These are phyloP conservation scores for Zosterops lateralis DNA, from an alignment of 2,113 vertebrate genomes.

Conservation along the genomic window DNA sequence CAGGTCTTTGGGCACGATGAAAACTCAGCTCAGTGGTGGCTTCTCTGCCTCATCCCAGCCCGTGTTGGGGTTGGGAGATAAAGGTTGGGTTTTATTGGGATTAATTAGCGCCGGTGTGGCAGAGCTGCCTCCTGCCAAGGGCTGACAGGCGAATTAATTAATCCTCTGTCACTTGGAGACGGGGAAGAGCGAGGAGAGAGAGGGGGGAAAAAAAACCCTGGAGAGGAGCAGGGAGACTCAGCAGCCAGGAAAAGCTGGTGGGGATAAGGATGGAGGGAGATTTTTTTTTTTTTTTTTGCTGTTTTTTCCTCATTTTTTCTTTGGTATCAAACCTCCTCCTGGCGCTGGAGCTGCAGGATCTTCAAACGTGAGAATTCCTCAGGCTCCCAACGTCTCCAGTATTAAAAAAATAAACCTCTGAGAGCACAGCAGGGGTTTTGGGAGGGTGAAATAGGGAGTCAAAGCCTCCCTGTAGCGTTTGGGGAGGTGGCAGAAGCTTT, in stretches of 20 bases:
- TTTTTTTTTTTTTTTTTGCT: too few species aligned
- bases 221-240: not conserved
- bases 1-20: not conserved
- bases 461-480: not conserved
- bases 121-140: slow-evolving; percentile 31
- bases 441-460: not conserved
- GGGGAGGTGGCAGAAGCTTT: not conserved
- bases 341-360: not conserved
- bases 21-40: not conserved
- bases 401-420: accelerated
- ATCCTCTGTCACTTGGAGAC: not conserved
- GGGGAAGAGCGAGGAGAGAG: not conserved
- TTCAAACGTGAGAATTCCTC: not conserved
- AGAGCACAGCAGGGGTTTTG: accelerated
- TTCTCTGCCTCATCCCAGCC: slow-evolving; percentile 7
- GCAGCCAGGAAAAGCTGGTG: not conserved
- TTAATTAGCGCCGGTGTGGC: slow-evolving; percentile 42
- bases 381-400: accelerated
- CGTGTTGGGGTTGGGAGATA: not conserved
- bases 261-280: not conserved
- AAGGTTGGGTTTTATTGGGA: slow-evolving; percentile 23
- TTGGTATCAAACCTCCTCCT: not conserved
- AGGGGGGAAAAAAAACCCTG: not conserved
- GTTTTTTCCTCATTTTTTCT: not conserved
- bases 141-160: slow-evolving; percentile 30